These are phyloP conservation scores for Chloroceryle inda DNA, from an alignment of 2,797 vertebrate genomes.

Conservation along the genomic window DNA sequence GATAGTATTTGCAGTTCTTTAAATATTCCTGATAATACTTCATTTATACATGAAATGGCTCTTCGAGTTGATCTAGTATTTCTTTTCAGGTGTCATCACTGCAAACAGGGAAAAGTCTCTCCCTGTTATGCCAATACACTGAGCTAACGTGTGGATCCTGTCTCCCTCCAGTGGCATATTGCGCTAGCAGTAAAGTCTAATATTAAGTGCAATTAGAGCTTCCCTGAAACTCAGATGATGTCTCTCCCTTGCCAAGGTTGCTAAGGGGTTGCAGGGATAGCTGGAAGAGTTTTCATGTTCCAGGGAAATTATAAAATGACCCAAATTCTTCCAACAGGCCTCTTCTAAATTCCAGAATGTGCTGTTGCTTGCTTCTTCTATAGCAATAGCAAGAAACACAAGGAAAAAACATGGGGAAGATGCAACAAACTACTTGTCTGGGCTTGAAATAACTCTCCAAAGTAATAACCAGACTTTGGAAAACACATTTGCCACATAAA, in stretches of 20 bases:
- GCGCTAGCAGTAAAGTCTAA: not conserved
- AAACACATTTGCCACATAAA: not conserved
- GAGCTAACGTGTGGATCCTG: conserved; percentile 39
- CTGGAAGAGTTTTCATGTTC: not conserved
- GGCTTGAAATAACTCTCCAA: not conserved
- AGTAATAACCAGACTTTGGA: not conserved
- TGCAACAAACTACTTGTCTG: not conserved
- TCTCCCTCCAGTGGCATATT: conserved; percentile 67
- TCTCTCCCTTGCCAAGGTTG: not conserved
- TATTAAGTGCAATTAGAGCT: not conserved
- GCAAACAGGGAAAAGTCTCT: not conserved
- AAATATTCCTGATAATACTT: not conserved
- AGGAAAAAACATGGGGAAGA: not conserved
- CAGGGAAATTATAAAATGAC: not conserved
- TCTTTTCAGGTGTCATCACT: not conserved
- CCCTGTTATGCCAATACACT: not conserved
- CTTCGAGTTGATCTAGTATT: not conserved
- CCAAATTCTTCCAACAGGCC: not conserved
- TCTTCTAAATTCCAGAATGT: not conserved
- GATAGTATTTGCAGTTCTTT: not conserved
- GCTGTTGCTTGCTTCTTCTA: not conserved
- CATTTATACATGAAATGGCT: not conserved
- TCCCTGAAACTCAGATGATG: not conserved
- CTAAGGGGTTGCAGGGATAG: not conserved
- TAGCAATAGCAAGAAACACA: not conserved